Evolutionary conservation across 2,888 invertebrate genomes (phyloP), one percentile per base, ranked within the genome.

Genomic region (Ypsolopha scabrella): DNA sequence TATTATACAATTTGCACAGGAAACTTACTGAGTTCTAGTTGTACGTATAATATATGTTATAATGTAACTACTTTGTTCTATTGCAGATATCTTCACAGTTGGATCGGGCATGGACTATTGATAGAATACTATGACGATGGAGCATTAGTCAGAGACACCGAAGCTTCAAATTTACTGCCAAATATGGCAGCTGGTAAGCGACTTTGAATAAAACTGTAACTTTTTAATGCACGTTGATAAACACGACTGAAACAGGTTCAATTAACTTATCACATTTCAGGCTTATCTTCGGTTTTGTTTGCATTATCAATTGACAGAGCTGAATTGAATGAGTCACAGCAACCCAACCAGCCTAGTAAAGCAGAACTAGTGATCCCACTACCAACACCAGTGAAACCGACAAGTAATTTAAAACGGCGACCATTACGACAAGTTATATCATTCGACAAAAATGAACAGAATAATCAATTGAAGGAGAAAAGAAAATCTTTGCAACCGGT

Each of bases 301-400:
- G 98, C 98, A 24, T 91, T 98, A 69, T 93, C 92, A 66, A 94
- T 97, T 55, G 97, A 98, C 82, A 94, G 94, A 75, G 88, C 91
- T 35, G 94, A 95, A 69, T 87, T 96, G 52, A 94, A 93, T 77
- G 87, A 89, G 73, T 86, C 80, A 72, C 79, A 80, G 61, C 87
- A 77, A 67, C 72, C 68, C 52, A 83, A 64, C 65, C 88, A 80
- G 63, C 75, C 75, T 24, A 80, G 70, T 55, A 81, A 80, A 74
- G 68, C 87, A 49, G 90, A 94, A 69, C 93, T 92, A 51, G 89
- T 94, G 43, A 94, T 95, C 65, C 89, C 90, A 55, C 87, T 91
- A 11, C 90, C 91, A 1, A 77, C 89, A 56, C 90, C 92, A 51
- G 88, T 92, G 65, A 85, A 81, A 64, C 68, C 81, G 35, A 75